phyloP scores from a whole-genome alignment of 2,888 invertebrate genomes.

The Drosophila seclusa region DNA sequence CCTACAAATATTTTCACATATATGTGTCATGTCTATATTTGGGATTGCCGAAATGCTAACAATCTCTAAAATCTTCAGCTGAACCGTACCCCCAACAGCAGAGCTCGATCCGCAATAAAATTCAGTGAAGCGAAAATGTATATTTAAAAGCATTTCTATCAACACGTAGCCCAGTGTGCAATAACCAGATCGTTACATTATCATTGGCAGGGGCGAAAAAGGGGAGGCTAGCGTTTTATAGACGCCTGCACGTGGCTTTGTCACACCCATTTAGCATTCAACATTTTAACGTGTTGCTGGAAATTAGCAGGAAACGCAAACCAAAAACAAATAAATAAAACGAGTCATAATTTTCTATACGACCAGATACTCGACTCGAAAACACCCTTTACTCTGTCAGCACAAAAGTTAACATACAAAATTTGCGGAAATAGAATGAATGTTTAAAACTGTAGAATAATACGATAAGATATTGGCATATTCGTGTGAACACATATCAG shows the following conservation, averaged over 20 bases:
- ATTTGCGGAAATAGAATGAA: neutral
- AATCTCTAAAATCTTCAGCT: neutral
- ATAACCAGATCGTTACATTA: conserved; percentile 25
- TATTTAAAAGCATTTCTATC: neutral
- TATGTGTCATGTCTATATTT: neutral
- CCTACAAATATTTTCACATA: neutral
- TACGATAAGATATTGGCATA: too few relatives aligned
- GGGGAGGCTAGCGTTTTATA: conserved; percentile 15
- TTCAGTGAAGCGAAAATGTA: neutral
- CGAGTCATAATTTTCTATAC: neutral
- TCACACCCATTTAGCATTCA: conserved; percentile 64
- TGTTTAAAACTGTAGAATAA: neutral
- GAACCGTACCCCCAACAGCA: neutral
- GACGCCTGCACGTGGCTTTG: conserved; percentile 65
- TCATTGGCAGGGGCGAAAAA: conserved; percentile 9
- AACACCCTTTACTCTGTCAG: neutral
- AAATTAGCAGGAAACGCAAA: conserved; percentile 60
- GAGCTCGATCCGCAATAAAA: neutral
- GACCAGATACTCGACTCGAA: neutral
- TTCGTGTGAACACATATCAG: neutral
- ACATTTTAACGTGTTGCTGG: conserved; percentile 59
- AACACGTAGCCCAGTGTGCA: conserved; percentile 25
- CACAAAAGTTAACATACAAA: neutral
- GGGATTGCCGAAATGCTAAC: neutral
- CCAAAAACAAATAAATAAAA: conserved; percentile 22